Conservation (phyloP, 2,113 vertebrate genomes). For the western clawed frog (Xenopus tropicalis) region DNA sequence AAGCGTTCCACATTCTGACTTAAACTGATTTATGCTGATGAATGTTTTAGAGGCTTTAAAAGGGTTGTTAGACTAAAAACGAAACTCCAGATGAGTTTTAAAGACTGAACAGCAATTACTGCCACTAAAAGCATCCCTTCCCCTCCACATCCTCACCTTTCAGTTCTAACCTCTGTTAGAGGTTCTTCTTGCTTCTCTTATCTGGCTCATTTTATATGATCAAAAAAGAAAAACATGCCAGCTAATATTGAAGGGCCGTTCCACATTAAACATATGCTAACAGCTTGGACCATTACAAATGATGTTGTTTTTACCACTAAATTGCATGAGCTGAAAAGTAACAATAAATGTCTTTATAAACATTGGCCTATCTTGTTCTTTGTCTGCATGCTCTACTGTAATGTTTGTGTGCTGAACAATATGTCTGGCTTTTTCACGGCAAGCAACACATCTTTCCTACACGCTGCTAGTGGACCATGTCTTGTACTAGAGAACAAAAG, state of each 20-base stretch:
- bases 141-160: neutral
- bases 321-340: no score
- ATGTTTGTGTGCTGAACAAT: no score
- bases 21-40: conserved; percentile 27
- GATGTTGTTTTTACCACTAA: no score
- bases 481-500: no score
- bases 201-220: neutral
- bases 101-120: conserved; percentile 13
- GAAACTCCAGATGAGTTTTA: conserved; percentile 13
- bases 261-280: neutral
- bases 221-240: conserved; percentile 6
- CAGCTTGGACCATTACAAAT: no score
- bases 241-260: no score
- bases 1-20: neutral
- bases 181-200: neutral
- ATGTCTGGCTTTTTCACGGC: no score
- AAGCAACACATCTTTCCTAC: no score
- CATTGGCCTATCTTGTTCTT: no score
- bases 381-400: no score
- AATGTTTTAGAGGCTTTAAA: conserved; percentile 27
- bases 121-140: conserved; percentile 7
- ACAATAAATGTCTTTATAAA: no score
- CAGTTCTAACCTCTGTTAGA: neutral
- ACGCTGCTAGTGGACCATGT: no score
- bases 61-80: conserved; percentile 1